These are phyloP conservation scores for Sabatieria punctata DNA, from an alignment of 2,888 invertebrate genomes.

Conservation along the genomic window DNA sequence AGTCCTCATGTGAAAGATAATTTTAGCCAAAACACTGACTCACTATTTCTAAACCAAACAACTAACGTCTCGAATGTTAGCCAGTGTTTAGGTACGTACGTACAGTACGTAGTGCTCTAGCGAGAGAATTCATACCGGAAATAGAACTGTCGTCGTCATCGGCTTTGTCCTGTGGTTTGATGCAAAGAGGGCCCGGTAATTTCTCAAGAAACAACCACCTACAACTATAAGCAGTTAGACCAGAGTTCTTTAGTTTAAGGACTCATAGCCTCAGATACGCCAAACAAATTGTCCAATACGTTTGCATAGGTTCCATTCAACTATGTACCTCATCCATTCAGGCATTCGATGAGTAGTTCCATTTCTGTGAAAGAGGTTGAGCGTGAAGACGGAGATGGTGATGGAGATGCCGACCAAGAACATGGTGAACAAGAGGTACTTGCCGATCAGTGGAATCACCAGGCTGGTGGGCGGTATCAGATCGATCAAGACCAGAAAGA, in stretches of 20 bases:
- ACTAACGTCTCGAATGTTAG: no score
- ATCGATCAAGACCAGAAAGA: conserved; percentile 91
- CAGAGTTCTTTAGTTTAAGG: no score
- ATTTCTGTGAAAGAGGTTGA: conserved; percentile 89
- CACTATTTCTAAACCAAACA: no score
- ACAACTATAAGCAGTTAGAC: neutral
- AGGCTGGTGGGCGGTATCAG: conserved; percentile 94
- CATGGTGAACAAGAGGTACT: conserved; percentile 94
- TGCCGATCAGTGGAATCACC: conserved; percentile 68
- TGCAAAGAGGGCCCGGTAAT: conserved; percentile 16
- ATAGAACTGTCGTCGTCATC: conserved; percentile 13
- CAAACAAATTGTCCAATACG: no score
- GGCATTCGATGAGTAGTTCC: conserved; percentile 95
- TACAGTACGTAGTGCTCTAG: no score
- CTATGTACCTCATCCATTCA: conserved; percentile 51
- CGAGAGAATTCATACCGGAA: no score
- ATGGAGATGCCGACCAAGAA: conserved; percentile 81
- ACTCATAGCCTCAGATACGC: no score
- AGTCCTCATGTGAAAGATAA: no score
- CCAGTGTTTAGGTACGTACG: no score
- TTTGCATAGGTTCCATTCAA: no score
- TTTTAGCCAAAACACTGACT: no score
- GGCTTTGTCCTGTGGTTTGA: conserved; percentile 22
- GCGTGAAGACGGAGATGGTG: conserved; percentile 85
- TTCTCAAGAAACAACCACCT: conserved; percentile 16